Base-by-base conservation (phyloP, 2,888 invertebrate species). In the Cataglyphis rosenhaueri region DNA sequence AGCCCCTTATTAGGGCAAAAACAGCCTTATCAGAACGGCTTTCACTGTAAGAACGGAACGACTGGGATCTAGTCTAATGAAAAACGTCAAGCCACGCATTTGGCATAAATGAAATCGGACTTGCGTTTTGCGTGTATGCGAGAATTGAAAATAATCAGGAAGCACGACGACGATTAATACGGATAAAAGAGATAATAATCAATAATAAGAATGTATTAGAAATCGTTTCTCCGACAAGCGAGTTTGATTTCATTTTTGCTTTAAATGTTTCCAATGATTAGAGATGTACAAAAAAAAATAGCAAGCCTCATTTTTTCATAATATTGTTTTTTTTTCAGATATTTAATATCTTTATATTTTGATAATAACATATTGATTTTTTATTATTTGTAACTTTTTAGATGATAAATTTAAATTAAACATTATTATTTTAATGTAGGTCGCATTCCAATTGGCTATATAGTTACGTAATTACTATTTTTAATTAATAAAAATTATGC, bases 11-110 rank as follows among this genome's bases (percentile, higher is more conserved):
- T 44, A 35, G 44, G 44, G 71, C 25, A 21, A 71, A 79, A 79
- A 70, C 59, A 48, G 32, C 59, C 78, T 79, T 79, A 79, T 79
- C 78, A 44, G 12, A 9, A 55, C 44, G 44, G 59, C 78, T 79
- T 79, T 79, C 78, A 59, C 78, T 25, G 6, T 44, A 4, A 21
- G 21, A 68, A 59, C 41, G 32, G 32, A 61, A 32, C n/a, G 44
- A 12, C 41, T 29, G 9, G 3, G n/a, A 52, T 18, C 68, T 15
- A 29, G 10, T 41, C 8, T 18, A 10, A 52, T 44, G 21, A 48
- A 44, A 68, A 78, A 44, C 15, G 10, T 52, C 6, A 15, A 41
- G 32, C 29, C 9, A 41, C 44, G 6, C 25, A 0, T 6, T n/a
- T 3, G 29, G 9, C 55, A 41, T 41, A 70, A 76, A 48, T 38